A percentile compares a stretch with the other conserved stretches of the same genome.
phyloP scores from a whole-genome alignment of 2,113 vertebrate species.

The Promerops cafer region DNA sequence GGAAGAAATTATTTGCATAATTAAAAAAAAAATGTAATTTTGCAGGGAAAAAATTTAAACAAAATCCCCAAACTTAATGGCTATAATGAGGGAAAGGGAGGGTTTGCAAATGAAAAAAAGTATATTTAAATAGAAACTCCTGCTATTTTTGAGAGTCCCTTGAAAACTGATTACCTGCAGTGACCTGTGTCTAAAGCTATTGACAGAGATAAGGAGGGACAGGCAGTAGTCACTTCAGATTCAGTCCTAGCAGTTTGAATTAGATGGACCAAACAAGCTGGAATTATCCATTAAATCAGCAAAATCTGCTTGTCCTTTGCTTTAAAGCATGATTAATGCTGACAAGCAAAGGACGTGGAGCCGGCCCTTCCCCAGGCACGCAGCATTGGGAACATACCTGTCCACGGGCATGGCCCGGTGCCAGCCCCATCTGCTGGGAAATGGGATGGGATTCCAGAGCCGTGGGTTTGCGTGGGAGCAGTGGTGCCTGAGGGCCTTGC shows the following conservation, averaged over 20 bases:
- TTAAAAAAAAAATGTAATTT: not conserved
- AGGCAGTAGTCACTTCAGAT: conserved; percentile 48
- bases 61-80: not conserved
- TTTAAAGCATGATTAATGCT: conserved; percentile 47
- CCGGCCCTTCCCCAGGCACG: not conserved
- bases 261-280: conserved; percentile 45
- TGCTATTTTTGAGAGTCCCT: not conserved
- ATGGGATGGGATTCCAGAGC: not conserved
- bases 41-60: not conserved
- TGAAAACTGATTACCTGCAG: conserved; percentile 28
- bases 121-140: not conserved
- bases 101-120: not conserved
- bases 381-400: not conserved
- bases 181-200: conserved; percentile 40
- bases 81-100: not conserved
- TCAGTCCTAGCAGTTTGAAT: conserved; percentile 8
- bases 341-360: not conserved
- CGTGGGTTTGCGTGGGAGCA: accelerated
- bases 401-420: accelerated
- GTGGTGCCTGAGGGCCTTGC: accelerated
- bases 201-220: conserved; percentile 46
- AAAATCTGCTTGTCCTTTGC: conserved; percentile 54
- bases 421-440: not conserved
- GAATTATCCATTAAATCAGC: conserved; percentile 64
- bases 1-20: not conserved